Percentiles rank a stretch among this genome's conserved stretches.
Evolutionary conservation across 2,888 invertebrate species (phyloP).

Genomic region (Trichogramma evanescens): DNA sequence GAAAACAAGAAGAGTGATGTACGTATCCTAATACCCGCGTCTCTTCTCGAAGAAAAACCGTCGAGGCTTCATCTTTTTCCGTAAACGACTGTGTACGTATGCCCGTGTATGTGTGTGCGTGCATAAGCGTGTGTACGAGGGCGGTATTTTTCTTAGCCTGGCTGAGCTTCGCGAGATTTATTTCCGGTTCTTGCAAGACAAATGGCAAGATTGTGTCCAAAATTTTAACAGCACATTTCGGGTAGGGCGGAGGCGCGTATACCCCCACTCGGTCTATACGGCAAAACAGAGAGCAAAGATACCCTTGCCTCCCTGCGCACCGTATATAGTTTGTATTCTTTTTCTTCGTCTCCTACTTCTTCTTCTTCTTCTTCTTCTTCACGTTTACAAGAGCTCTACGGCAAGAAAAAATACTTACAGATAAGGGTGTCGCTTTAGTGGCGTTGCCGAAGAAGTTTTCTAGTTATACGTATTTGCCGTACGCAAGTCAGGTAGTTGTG

Average conservation of each 20-base stretch:
- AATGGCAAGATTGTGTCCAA: slow-evolving; percentile 73
- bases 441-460: slow-evolving; percentile 40
- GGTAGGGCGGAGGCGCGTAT: slow-evolving; percentile 47
- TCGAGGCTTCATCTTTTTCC: slow-evolving; percentile 4
- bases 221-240: slow-evolving; percentile 72
- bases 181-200: slow-evolving; percentile 68
- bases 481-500: slow-evolving; percentile 20
- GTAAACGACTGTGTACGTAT: not conserved
- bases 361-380: not conserved
- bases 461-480: slow-evolving; percentile 32
- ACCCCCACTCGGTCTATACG: slow-evolving; percentile 35
- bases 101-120: slow-evolving; percentile 17
- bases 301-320: not conserved
- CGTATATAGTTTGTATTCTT: slow-evolving; percentile 4
- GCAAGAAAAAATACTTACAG: slow-evolving; percentile 28
- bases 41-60: slow-evolving; percentile 8
- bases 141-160: slow-evolving; percentile 55
- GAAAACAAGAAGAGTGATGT: not conserved
- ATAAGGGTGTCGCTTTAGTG: slow-evolving; percentile 21
- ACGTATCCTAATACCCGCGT: not conserved
- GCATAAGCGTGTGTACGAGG: slow-evolving; percentile 40
- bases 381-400: not conserved
- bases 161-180: slow-evolving; percentile 56
- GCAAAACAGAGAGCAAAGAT: not conserved
- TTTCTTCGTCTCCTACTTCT: not conserved